A percentile compares a stretch with the other conserved stretches of the same genome.
Conservation (phyloP, 2,113 vertebrate genomes). For the Setophaga kirtlandii region DNA sequence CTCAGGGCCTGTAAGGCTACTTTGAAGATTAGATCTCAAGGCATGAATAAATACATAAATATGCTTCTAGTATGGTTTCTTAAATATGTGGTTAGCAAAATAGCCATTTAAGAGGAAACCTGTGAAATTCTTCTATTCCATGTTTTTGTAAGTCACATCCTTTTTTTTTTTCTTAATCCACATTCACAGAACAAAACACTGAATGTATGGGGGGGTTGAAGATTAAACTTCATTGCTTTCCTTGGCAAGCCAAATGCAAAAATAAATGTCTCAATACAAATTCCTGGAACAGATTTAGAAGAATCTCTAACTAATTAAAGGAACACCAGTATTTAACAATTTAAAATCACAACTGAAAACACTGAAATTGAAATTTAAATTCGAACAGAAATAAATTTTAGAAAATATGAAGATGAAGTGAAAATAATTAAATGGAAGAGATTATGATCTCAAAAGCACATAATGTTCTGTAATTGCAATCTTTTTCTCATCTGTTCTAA, state of each 20-base stretch:
- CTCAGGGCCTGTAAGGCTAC: background rate
- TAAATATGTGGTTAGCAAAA: background rate
- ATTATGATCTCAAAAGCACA: background rate
- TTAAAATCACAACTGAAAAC: slow-evolving; percentile 28
- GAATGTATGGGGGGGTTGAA: background rate
- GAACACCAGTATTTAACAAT: slow-evolving; percentile 7
- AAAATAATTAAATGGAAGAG: slow-evolving; percentile 15
- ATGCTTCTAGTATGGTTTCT: background rate
- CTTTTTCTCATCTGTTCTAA: slow-evolving; percentile 2
- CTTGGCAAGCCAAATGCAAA: slow-evolving; percentile 36
- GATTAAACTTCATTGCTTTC: slow-evolving; percentile 32
- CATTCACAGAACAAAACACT: background rate
- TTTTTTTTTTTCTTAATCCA: background rate
- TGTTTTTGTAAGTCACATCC: background rate
- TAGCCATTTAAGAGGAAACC: background rate
- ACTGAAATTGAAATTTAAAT: slow-evolving; percentile 20
- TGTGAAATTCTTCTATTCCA: background rate
- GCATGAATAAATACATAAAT: slow-evolving; percentile 37
- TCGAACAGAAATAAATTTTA: background rate
- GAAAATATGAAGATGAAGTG: background rate
- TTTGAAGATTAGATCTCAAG: slow-evolving; percentile 48
- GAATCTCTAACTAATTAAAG: slow-evolving; percentile 23
- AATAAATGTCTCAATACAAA: slow-evolving; percentile 16
- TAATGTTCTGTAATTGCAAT: background rate
- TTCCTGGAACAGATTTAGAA: slow-evolving; percentile 27